A percentile compares a stretch with the other conserved stretches of the same genome.
phyloP scores from a whole-genome alignment of 1,140 invertebrate genomes.

The Cyclargus thomasi region DNA sequence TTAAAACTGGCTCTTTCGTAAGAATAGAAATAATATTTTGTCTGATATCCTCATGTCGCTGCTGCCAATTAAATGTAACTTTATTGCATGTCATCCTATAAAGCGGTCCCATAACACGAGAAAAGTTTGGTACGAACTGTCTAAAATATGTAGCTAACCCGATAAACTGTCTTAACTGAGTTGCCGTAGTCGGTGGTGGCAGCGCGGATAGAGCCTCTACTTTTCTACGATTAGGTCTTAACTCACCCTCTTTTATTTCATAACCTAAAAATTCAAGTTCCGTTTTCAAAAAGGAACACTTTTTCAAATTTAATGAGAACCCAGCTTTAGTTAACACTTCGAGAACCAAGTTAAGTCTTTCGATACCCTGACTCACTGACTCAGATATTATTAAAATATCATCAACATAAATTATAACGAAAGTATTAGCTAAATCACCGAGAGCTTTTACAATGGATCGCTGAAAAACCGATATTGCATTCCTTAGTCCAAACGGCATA shows the following conservation, averaged over 20 bases:
- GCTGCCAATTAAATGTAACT: background rate
- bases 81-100: background rate
- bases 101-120: background rate
- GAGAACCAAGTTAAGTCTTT: background rate
- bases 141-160: conserved; percentile 4
- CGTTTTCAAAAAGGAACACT: background rate
- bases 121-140: background rate
- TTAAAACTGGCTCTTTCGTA: no score
- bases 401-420: no score
- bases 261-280: background rate
- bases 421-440: no score
- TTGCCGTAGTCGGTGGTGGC: background rate
- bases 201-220: background rate
- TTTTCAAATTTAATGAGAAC: background rate
- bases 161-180: conserved; percentile 3
- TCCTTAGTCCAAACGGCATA: no score
- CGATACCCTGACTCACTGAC: no score
- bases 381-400: no score
- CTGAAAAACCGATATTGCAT: no score
- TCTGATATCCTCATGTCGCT: background rate
- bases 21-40: background rate
- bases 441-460: no score
- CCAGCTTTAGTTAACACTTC: no score
- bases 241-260: background rate
- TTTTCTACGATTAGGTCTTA: conserved; percentile 3